A percentile compares a stretch with the other conserved stretches of the same genome.
These are phyloP conservation scores for Conus ventricosus DNA, from an alignment of 1,140 invertebrate species.

Conservation along the genomic window DNA sequence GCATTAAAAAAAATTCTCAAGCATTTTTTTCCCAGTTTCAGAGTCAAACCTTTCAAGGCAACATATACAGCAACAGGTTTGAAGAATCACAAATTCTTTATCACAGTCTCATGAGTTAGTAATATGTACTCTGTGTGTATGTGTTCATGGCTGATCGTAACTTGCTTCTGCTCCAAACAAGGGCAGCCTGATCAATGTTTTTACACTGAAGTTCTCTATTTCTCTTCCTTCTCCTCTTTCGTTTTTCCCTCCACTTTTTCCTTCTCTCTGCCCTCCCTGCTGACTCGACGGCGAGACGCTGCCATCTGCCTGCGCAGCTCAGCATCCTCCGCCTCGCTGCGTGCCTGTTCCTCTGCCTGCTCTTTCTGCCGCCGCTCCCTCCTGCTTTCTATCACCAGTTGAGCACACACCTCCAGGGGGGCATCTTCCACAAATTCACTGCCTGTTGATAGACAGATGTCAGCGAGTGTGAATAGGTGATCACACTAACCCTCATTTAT, in stretches of 20 bases:
- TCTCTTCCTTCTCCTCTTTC: background rate
- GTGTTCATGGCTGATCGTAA: too few relatives aligned
- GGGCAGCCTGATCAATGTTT: background rate
- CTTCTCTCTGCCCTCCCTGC: background rate
- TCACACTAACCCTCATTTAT: too few relatives aligned
- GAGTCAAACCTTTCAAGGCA: too few relatives aligned
- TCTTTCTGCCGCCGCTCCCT: slow-evolving; percentile 55
- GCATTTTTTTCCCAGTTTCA: background rate
- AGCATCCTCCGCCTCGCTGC: background rate
- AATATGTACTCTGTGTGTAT: too few relatives aligned
- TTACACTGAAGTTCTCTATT: background rate
- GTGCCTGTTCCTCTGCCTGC: slow-evolving; percentile 25
- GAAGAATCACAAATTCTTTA: too few relatives aligned
- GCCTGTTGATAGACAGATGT: slow-evolving; percentile 48
- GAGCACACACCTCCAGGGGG: slow-evolving; percentile 61
- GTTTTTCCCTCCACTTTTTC: too few relatives aligned
- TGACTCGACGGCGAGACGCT: background rate
- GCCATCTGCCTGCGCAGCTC: background rate
- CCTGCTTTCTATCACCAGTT: slow-evolving; percentile 59
- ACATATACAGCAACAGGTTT: too few relatives aligned
- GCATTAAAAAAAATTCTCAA: background rate
- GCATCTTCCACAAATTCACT: slow-evolving; percentile 62
- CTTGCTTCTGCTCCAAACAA: too few relatives aligned
- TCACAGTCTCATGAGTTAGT: too few relatives aligned
- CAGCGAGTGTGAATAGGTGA: slow-evolving; percentile 4